Conservation (phyloP, 2,888 invertebrate genomes). For the Drosophila vallismaia region DNA sequence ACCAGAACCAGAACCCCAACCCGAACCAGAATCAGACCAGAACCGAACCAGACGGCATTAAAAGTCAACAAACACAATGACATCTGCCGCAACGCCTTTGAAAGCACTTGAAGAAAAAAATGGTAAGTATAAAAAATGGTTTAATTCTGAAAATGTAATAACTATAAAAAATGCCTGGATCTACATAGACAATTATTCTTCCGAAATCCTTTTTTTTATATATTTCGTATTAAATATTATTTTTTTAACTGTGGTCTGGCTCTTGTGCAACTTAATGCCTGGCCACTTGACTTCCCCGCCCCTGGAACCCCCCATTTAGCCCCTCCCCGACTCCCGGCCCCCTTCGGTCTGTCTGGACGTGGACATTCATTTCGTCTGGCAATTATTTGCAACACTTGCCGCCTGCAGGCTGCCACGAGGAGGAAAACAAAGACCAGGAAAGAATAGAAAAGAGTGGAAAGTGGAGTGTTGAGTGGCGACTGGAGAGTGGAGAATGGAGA, state of each 20-base stretch:
- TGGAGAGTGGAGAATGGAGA: background rate
- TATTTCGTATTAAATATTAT: background rate
- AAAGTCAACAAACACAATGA: constrained; percentile 42
- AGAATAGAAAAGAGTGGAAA: constrained; percentile 27
- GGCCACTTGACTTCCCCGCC: constrained; percentile 33
- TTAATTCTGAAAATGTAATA: no score
- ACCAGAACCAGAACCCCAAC: background rate
- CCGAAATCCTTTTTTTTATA: no score
- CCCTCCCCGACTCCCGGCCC: no score
- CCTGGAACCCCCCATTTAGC: background rate
- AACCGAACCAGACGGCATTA: constrained; percentile 37
- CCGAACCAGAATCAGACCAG: background rate
- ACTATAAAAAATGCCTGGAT: no score
- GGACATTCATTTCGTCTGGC: constrained; percentile 48
- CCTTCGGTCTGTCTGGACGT: constrained; percentile 32
- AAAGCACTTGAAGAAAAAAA: constrained; percentile 5
- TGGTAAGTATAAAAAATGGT: no score
- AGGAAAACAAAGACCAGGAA: constrained; percentile 34
- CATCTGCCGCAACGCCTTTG: constrained; percentile 39
- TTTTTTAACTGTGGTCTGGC: constrained; percentile 6
- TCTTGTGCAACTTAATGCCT: constrained; percentile 46
- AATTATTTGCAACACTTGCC: constrained; percentile 51
- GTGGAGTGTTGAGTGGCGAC: background rate
- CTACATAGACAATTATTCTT: no score
- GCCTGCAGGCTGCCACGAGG: constrained; percentile 13